A percentile compares a stretch with the other conserved stretches of the same genome.
phyloP scores from a whole-genome alignment of 2,888 invertebrate species.

The Tolmerus cingulatus region DNA sequence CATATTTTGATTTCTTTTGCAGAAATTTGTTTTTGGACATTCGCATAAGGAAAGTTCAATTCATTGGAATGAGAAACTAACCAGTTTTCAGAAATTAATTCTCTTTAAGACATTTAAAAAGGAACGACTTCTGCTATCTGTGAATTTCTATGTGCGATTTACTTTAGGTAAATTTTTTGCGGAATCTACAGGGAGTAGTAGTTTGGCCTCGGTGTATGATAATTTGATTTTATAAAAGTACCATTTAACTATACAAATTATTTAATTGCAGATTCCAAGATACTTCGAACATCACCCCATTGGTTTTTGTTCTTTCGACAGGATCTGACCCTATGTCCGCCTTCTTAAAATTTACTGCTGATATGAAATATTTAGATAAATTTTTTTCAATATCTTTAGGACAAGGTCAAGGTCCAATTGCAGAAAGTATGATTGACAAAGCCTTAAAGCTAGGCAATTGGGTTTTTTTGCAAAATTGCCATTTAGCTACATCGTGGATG shows the following conservation, averaged over 20 bases:
- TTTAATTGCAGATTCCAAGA: constrained; percentile 71
- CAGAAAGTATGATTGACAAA: constrained; percentile 78
- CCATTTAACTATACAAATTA: constrained; percentile 48
- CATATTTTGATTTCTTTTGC: constrained; percentile 49
- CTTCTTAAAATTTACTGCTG: constrained; percentile 81
- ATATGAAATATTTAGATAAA: constrained; percentile 74
- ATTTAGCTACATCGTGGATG: constrained; percentile 93
- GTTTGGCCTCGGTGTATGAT: constrained; percentile 58
- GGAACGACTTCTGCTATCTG: constrained; percentile 82
- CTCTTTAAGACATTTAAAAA: constrained; percentile 78
- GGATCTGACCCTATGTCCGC: constrained; percentile 89
- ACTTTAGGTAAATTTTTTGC: constrained; percentile 82
- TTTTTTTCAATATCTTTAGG: constrained; percentile 87
- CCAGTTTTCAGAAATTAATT: constrained; percentile 82
- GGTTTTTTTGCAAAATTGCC: constrained; percentile 93
- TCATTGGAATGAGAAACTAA: constrained; percentile 72
- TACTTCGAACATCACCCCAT: constrained; percentile 75
- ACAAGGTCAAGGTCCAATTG: constrained; percentile 87
- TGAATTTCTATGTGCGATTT: constrained; percentile 79
- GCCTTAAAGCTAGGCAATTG: constrained; percentile 81
- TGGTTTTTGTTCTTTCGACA: constrained; percentile 86
- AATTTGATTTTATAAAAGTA: background rate
- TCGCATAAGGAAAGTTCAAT: constrained; percentile 57
- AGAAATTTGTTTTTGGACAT: constrained; percentile 69
- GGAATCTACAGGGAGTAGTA: constrained; percentile 75